phyloP scores from a whole-genome alignment of 2,888 invertebrate species.

The Eristalis intricaria region DNA sequence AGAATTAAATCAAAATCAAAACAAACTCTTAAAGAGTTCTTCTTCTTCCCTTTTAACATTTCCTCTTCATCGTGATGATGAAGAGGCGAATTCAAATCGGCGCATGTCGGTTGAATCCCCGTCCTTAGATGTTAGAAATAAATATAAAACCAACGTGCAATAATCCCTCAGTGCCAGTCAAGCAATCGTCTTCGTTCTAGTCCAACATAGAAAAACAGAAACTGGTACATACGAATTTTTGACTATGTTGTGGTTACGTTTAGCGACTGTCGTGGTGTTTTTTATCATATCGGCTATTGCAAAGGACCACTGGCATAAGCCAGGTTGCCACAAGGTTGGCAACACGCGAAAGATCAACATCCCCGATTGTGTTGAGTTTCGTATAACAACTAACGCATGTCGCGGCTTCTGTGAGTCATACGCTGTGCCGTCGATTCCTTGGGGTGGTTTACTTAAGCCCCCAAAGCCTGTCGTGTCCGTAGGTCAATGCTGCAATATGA shows the following conservation, averaged over 20 bases:
- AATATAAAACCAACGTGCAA: conserved; percentile 44
- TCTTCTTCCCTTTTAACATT: background rate
- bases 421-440: conserved; percentile 88
- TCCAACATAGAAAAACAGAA: background rate
- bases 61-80: background rate
- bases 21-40: background rate
- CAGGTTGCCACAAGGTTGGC: conserved; percentile 92
- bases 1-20: conserved; percentile 31
- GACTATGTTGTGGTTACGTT: conserved; percentile 50
- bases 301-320: conserved; percentile 86
- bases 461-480: conserved; percentile 88
- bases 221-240: background rate
- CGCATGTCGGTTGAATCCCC: conserved; percentile 31
- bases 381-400: conserved; percentile 93
- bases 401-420: conserved; percentile 94
- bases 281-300: conserved; percentile 71
- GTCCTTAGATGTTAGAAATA: background rate
- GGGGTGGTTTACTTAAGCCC: conserved; percentile 79
- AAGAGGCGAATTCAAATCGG: background rate
- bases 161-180: conserved; percentile 26
- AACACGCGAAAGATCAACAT: conserved; percentile 90
- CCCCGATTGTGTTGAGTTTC: conserved; percentile 92
- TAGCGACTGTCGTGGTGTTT: conserved; percentile 33
- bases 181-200: background rate
- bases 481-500: conserved; percentile 94